Base-by-base conservation (phyloP, 2,888 invertebrate species). In the Diarsia rubi region DNA sequence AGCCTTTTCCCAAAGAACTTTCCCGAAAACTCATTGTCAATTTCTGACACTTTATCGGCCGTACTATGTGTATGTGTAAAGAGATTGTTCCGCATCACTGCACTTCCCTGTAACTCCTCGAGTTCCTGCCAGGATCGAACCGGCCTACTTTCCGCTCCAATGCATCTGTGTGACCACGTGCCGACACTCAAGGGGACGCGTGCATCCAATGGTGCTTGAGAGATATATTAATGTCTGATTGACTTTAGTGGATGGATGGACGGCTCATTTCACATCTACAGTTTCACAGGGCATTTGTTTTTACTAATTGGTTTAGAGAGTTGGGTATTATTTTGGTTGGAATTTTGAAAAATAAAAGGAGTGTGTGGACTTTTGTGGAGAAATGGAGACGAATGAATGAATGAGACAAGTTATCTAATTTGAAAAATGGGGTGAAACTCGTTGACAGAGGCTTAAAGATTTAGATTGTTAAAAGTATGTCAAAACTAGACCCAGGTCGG, bases 151-250 rank as follows among this genome's bases (percentile, higher is more conserved):
- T 85, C 76, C 84, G 79, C 76, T 67, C 69, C 74, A 47, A 27
- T 79, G 84, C 80, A 71, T 82, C 73, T 73, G 66, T 66, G 49
- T 72, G 66, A 76, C 79, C 88, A 86, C 87, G 88, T 85, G 87
- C 75, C 72, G 27, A 31, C 69, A 81, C 75, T 83, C 64, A 77
- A 76, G 73, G 75, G 78, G 85, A 82, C 87, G 85, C 86, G 88
- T 85, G 88, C 60, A 73, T 37, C 84, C 66, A 88, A 86, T 84
- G 88, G 75, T 74, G 82, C 88, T 88, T 86, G 82, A 84, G 78
- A 78, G 69, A 81, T 77, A 71, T 71, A 86, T 78, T 79, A 68
- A 60, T 80, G 73, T 75, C 68, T 68, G 78, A 83, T 75, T 81
- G 75, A 54, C 59, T 71, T 73, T 75, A 16, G 54, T 75, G n/a